Evolutionary conservation across 1,140 invertebrate species (phyloP).

Genomic region (Aphaenogaster rudis): DNA sequence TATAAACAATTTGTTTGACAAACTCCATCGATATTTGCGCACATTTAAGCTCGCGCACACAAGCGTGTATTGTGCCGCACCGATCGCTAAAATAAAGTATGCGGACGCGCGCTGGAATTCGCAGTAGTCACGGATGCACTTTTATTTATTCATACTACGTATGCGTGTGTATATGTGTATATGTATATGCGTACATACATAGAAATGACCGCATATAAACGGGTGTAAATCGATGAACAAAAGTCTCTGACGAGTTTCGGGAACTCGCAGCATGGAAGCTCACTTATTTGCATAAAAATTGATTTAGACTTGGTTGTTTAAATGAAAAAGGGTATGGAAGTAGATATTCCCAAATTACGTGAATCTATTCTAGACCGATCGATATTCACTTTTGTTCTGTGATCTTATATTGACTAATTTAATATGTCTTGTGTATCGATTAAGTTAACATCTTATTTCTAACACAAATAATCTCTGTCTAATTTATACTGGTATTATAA

Average conservation of each 20-base stretch:
- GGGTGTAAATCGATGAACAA: constrained; percentile 70
- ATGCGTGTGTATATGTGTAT: not conserved
- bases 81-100: constrained; percentile 24
- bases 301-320: constrained; percentile 60
- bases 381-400: constrained; percentile 61
- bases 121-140: constrained; percentile 58
- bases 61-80: constrained; percentile 13
- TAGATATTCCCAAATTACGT: constrained; percentile 48
- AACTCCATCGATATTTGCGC: constrained; percentile 51
- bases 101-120: constrained; percentile 35
- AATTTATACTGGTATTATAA: too few species aligned
- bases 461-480: not conserved
- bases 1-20: constrained; percentile 54
- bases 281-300: constrained; percentile 75
- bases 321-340: constrained; percentile 24
- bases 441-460: not conserved
- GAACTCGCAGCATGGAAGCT: constrained; percentile 14
- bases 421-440: not conserved
- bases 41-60: constrained; percentile 39
- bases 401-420: constrained; percentile 31
- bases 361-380: constrained; percentile 48
- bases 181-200: not conserved
- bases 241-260: constrained; percentile 52
- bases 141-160: constrained; percentile 43
- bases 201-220: constrained; percentile 47